Conservation (phyloP, 2,888 invertebrate species). For the Mythimna lalbum region DNA sequence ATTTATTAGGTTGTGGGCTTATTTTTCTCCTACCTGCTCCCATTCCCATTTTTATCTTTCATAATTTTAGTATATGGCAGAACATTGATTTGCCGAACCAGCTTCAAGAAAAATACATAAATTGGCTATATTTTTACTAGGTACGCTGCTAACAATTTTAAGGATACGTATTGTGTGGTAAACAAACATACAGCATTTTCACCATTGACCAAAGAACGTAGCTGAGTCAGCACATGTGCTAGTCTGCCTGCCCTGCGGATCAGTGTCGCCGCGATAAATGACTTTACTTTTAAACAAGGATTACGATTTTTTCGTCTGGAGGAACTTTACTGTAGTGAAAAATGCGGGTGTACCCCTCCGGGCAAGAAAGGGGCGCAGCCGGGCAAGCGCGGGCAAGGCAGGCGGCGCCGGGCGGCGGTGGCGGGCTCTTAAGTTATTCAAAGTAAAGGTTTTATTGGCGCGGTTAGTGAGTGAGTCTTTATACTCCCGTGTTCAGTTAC, state of each 20-base stretch:
- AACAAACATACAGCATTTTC: background rate
- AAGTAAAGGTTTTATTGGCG: slow-evolving; percentile 57
- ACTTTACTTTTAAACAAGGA: slow-evolving; percentile 80
- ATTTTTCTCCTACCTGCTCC: too few species aligned
- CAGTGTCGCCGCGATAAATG: slow-evolving; percentile 73
- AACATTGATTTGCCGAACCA: too few species aligned
- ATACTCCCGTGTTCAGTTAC: slow-evolving; percentile 22
- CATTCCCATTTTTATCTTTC: too few species aligned
- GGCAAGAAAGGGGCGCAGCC: slow-evolving; percentile 1
- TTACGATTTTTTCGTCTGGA: slow-evolving; percentile 64
- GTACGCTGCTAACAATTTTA: too few species aligned
- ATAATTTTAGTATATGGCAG: too few species aligned
- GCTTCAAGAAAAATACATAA: too few species aligned
- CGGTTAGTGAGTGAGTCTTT: slow-evolving; percentile 50
- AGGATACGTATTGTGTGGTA: too few species aligned
- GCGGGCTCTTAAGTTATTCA: slow-evolving; percentile 40
- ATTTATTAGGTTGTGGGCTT: too few species aligned
- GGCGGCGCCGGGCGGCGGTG: background rate
- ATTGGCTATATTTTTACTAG: too few species aligned
- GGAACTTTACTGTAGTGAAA: slow-evolving; percentile 54
- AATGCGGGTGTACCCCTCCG: slow-evolving; percentile 47
- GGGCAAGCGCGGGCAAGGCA: background rate
- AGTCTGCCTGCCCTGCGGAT: slow-evolving; percentile 41
- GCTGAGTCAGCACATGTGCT: slow-evolving; percentile 33
- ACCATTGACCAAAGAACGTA: background rate